A percentile compares a stretch with the other conserved stretches of the same genome.
These are phyloP conservation scores for Oligia latruncula DNA, from an alignment of 2,888 invertebrate species.

Conservation along the genomic window DNA sequence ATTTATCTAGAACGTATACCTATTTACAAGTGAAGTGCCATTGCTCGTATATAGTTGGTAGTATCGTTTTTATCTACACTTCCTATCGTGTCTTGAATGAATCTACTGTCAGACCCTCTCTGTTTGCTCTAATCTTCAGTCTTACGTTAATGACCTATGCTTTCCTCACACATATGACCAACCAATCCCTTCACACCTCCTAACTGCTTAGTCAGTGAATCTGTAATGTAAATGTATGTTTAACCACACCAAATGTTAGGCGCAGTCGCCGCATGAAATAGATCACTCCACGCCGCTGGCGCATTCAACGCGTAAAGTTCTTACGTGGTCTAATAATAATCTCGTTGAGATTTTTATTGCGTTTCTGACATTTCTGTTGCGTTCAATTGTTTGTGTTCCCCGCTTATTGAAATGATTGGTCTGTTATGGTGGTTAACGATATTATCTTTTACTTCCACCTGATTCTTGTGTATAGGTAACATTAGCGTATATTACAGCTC, in stretches of 20 bases:
- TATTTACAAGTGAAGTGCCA: neutral
- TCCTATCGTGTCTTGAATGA: neutral
- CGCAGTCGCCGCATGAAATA: conserved; percentile 49
- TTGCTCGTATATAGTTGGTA: neutral
- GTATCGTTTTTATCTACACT: neutral
- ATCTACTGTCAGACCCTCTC: neutral
- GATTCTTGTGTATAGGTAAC: neutral
- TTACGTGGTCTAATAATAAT: conserved; percentile 49
- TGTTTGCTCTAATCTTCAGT: neutral
- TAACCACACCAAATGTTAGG: conserved; percentile 48
- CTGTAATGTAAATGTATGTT: conserved; percentile 46
- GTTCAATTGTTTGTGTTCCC: conserved; percentile 39
- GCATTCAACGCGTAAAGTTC: conserved; percentile 41
- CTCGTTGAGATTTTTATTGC: conserved; percentile 53
- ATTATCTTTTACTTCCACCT: conserved; percentile 12
- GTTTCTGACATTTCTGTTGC: conserved; percentile 44
- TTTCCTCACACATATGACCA: conserved; percentile 26
- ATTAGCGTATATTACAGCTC: neutral
- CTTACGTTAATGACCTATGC: conserved; percentile 9
- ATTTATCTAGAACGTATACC: neutral
- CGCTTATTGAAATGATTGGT: conserved; percentile 32
- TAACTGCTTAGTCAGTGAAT: conserved; percentile 35
- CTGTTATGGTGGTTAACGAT: conserved; percentile 18
- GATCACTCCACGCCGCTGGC: conserved; percentile 43
- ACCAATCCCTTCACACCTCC: conserved; percentile 29